Evolutionary conservation across 2,888 invertebrate species (phyloP), one percentile per base, ranked within the genome.

Genomic region (Ormia ochracea): DNA sequence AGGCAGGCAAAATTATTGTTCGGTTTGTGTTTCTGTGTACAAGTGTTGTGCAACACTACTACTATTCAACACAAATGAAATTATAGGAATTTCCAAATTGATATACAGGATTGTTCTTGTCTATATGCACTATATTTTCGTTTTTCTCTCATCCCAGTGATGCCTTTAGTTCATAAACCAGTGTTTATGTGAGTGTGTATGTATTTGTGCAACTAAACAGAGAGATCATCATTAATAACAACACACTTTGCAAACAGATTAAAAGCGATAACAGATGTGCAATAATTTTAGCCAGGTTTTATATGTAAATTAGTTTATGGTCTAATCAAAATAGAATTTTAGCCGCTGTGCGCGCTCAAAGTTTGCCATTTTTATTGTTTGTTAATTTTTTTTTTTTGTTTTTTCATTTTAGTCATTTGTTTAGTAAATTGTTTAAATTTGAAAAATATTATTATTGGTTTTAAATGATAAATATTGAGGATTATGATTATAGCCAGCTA

Each of bases 231-330:
- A 82, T 82, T 82, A 81, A 82, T 82, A 82, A 82, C 73, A 74
- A 41, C 76, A 72, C 82, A 73, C 59, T 82, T 81, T 82, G 82
- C 82, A 82, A 82, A 82, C 81, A 82, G 82, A 82, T 82, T 82
- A 82, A 82, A 80, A 69, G 70, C 75, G 81, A 81, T 78, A 82
- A 82, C 81, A 82, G 82, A 82, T 81, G 82, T 77, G 81, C 77
- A 63, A 72, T 73, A 68, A 70, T 78, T 78, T 80, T 72, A 80
- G 72, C 76, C 75, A 80, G 79, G 72, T 80, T 80, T 80, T 80
- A 76, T 80, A 80, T 80, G 80, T 80, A 80, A 80, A 80, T 80
- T 80, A 80, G 80, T 80, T 80, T 78, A 78, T 78, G 78, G 82
- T 81, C 82, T 82, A 81, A 82, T 78, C 78, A 78, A 82, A 72